phyloP scores from a whole-genome alignment of 2,797 vertebrate species.

The Takifugu ocellatus region DNA sequence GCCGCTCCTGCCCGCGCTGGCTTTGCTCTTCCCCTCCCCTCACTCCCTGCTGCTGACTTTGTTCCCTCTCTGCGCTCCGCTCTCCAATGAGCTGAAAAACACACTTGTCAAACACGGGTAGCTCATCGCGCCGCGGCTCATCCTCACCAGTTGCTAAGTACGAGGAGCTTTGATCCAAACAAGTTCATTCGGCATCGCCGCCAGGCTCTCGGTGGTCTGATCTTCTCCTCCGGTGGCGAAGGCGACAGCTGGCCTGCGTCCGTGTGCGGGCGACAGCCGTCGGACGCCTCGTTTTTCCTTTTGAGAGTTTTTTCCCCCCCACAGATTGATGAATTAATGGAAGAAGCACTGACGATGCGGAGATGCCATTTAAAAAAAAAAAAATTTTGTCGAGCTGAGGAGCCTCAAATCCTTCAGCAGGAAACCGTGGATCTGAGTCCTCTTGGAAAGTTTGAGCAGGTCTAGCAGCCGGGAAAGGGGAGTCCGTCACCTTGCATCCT shows the following conservation, averaged over 20 bases:
- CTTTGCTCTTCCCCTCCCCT: slow-evolving; percentile 48
- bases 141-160: slow-evolving; percentile 69
- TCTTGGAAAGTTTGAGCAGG: slow-evolving; percentile 43
- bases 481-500: slow-evolving; percentile 13
- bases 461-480: slow-evolving; percentile 4
- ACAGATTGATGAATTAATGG: slow-evolving; percentile 18
- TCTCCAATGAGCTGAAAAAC: slow-evolving; percentile 75
- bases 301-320: slow-evolving; percentile 29
- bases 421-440: slow-evolving; percentile 9
- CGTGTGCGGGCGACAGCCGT: slow-evolving; percentile 33
- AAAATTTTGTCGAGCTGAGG: neutral
- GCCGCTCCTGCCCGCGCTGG: slow-evolving; percentile 48
- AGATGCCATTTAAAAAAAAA: no score
- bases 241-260: slow-evolving; percentile 55
- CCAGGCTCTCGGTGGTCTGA: neutral
- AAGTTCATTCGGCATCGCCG: slow-evolving; percentile 33
- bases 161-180: slow-evolving; percentile 40
- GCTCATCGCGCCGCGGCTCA: slow-evolving; percentile 60
- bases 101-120: slow-evolving; percentile 69
- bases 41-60: slow-evolving; percentile 45
- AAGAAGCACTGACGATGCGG: neutral
- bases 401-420: slow-evolving; percentile 5
- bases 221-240: slow-evolving; percentile 18
- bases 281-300: slow-evolving; percentile 11
- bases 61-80: slow-evolving; percentile 36